Evolutionary conservation across 2,113 vertebrate species (phyloP).

Genomic region (Antennarius striatus): DNA sequence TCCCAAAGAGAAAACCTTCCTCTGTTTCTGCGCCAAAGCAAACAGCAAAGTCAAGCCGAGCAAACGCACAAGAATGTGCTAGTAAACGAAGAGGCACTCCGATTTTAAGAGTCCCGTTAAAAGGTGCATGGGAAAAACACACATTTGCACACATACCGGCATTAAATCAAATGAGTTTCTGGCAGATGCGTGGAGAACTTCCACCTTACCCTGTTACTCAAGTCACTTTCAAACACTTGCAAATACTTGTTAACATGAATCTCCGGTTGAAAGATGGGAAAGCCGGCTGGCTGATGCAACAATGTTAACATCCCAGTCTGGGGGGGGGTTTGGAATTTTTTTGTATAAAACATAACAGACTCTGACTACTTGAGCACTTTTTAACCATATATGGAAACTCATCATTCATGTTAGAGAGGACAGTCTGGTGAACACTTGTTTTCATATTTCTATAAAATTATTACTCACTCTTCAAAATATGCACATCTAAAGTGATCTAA

Average conservation of each 20-base stretch:
- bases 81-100: slow-evolving; percentile 48
- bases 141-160: slow-evolving; percentile 47
- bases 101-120: slow-evolving; percentile 49
- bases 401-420: too few relatives aligned
- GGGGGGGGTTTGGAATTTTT: too few relatives aligned
- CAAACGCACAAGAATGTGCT: slow-evolving; percentile 54
- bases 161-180: slow-evolving; percentile 56
- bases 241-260: slow-evolving; percentile 1
- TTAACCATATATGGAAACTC: too few relatives aligned
- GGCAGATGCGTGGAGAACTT: slow-evolving; percentile 2
- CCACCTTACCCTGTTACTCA: too few relatives aligned
- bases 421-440: too few relatives aligned
- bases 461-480: too few relatives aligned
- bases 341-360: too few relatives aligned
- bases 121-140: slow-evolving; percentile 60
- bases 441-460: too few relatives aligned
- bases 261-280: background rate
- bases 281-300: too few relatives aligned
- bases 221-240: background rate
- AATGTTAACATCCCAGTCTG: too few relatives aligned
- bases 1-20: slow-evolving; percentile 26
- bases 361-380: too few relatives aligned
- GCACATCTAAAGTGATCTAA: too few relatives aligned
- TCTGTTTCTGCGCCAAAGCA: slow-evolving; percentile 53
- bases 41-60: slow-evolving; percentile 49